A percentile compares a stretch with the other conserved stretches of the same genome.
Evolutionary conservation across 2,113 vertebrate genomes (phyloP).

Genomic region (Pelobates fuscus): DNA sequence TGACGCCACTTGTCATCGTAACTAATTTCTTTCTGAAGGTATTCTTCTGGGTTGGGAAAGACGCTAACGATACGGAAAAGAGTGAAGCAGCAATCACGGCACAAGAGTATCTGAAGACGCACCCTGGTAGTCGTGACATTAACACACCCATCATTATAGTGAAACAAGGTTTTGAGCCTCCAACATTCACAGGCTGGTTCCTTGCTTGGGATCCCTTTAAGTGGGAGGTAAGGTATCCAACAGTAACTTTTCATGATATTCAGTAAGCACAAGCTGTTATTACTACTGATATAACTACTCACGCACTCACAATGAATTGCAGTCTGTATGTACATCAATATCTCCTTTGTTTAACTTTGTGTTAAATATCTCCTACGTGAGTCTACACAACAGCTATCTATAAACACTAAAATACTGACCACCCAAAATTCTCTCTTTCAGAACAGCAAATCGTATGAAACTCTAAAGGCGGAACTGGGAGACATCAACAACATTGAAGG

Average conservation of each 20-base stretch:
- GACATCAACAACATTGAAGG: conserved; percentile 59
- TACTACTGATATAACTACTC: too few relatives aligned
- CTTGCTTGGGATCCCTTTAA: conserved; percentile 81
- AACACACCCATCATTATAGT: conserved; percentile 79
- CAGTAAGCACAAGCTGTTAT: background rate
- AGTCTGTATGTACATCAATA: too few relatives aligned
- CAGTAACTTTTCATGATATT: background rate
- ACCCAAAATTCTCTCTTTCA: conserved; percentile 21
- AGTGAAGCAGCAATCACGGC: conserved; percentile 62
- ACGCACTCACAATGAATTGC: too few relatives aligned
- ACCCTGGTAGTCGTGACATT: conserved; percentile 71
- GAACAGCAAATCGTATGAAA: conserved; percentile 72
- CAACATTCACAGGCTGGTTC: conserved; percentile 87
- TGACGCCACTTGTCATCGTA: too few relatives aligned
- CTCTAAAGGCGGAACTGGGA: conserved; percentile 69
- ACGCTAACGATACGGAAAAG: conserved; percentile 71
- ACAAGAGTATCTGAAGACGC: conserved; percentile 77
- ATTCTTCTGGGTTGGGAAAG: conserved; percentile 81
- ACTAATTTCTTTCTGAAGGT: conserved; percentile 61
- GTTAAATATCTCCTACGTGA: too few relatives aligned
- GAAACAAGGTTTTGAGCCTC: conserved; percentile 82
- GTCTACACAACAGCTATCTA: too few relatives aligned
- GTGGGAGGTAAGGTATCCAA: conserved; percentile 71
- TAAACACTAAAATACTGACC: too few relatives aligned
- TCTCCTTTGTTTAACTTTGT: too few relatives aligned